Evolutionary conservation across 2,888 invertebrate species (phyloP), one percentile per base, ranked within the genome.

Genomic region (Drosophila anceps): DNA sequence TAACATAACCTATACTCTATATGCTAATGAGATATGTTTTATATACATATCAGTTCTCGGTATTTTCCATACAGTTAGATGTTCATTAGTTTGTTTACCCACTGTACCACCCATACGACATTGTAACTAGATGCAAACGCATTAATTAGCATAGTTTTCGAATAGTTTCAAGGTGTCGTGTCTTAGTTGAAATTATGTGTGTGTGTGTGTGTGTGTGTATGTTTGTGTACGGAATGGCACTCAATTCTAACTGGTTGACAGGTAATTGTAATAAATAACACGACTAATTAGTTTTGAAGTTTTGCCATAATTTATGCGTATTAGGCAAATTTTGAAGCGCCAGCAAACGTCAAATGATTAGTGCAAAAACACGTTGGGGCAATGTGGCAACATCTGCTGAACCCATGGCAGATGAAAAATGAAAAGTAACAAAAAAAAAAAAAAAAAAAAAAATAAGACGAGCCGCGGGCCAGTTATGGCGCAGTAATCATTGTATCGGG

Each of bases 181-280:
- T 50, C 58, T 61, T n/a, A 53, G 66, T 55, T 71, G 46, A 53
- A 50, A 59, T 60, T 67, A 35, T 58, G 53, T 62, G 13, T 31
- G 18, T 43, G 7, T 33, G 44, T 51, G 64, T 65, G 33, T 33
- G 33, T 43, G 41, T 24, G 24, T 39, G 62, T 24, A 4, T 24
- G 24, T 24, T 2, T 24, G 24, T 66, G 62, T 48, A 58, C 37
- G 74, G 68, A 61, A 53, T 69, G 71, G 62, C 69, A 69, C 37
- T 69, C 66, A 62, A 66, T 66, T 69, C 27, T 33, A 69, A 61
- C 64, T 68, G 69, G 66, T 58, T 76, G 84, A 73, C 84, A 87
- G 84, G 82, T 84, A 82, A 84, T 84, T 82, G 87, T 73, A 84
- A 84, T 84, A 84, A 84, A 84, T 87, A 84, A 82, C 58, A 67